These are phyloP conservation scores for Clinocottus analis DNA, from an alignment of 2,113 vertebrate species.

Conservation along the genomic window DNA sequence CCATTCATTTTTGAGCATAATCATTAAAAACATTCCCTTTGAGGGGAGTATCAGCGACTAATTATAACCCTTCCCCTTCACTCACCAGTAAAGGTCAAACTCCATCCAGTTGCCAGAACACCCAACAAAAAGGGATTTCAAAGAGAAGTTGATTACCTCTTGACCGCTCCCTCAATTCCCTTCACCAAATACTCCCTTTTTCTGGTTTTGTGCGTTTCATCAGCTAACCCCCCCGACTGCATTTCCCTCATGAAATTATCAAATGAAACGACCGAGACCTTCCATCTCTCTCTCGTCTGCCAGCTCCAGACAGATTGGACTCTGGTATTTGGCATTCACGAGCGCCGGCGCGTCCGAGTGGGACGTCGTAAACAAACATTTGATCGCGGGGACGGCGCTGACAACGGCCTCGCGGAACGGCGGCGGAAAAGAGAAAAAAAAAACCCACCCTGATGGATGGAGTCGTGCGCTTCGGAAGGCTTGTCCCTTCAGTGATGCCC, in stretches of 20 bases:
- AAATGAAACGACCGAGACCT: conserved; percentile 28
- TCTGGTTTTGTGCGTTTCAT: neutral
- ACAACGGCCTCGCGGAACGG: conserved; percentile 22
- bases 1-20: conserved; percentile 23
- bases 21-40: conserved; percentile 10
- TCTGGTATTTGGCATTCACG: conserved; percentile 28
- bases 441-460: conserved; percentile 64
- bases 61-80: conserved; percentile 16
- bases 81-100: conserved; percentile 29
- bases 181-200: neutral
- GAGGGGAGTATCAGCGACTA: conserved; percentile 23
- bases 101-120: neutral
- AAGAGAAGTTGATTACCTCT: neutral
- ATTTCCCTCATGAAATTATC: conserved; percentile 41
- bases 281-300: neutral
- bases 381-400: conserved; percentile 39
- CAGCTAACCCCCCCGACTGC: neutral
- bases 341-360: conserved; percentile 26
- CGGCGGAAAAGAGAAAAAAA: too few relatives aligned
- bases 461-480: conserved; percentile 33
- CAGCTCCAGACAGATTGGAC: conserved; percentile 53
- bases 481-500: conserved; percentile 55
- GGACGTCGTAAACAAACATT: conserved; percentile 61
- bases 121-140: conserved; percentile 17
- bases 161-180: neutral